Conservation (phyloP, 2,888 invertebrate species). For the Chaetogeoica ovagalla region DNA sequence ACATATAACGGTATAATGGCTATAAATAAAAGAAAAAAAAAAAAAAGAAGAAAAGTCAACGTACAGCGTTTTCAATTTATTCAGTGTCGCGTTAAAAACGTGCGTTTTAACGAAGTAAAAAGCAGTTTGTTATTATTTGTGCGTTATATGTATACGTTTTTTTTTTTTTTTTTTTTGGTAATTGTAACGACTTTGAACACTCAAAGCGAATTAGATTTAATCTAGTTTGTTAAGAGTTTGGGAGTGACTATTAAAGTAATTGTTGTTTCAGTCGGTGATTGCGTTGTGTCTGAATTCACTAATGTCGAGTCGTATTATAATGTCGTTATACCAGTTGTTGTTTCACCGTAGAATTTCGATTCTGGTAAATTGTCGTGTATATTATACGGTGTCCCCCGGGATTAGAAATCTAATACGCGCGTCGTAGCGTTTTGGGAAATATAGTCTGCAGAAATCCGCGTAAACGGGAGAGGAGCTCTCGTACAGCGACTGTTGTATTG, state of each 20-base stretch:
- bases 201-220: conserved; percentile 32
- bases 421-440: neutral
- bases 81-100: conserved; percentile 1
- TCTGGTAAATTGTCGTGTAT: conserved; percentile 5
- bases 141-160: neutral
- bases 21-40: no score
- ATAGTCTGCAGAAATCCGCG: neutral
- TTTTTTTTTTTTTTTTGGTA: neutral
- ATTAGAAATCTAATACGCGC: neutral
- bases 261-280: conserved; percentile 24
- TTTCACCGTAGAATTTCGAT: no score
- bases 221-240: conserved; percentile 26
- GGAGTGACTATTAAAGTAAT: conserved; percentile 38
- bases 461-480: neutral
- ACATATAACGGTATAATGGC: no score
- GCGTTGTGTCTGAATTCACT: conserved; percentile 30
- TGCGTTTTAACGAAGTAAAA: neutral
- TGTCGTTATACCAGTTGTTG: neutral
- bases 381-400: no score
- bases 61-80: no score
- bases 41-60: no score
- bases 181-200: conserved; percentile 13
- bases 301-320: conserved; percentile 29
- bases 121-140: neutral
- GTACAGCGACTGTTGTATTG: neutral